phyloP scores from a whole-genome alignment of 2,888 invertebrate species.

The Lepidochrysops patricia region DNA sequence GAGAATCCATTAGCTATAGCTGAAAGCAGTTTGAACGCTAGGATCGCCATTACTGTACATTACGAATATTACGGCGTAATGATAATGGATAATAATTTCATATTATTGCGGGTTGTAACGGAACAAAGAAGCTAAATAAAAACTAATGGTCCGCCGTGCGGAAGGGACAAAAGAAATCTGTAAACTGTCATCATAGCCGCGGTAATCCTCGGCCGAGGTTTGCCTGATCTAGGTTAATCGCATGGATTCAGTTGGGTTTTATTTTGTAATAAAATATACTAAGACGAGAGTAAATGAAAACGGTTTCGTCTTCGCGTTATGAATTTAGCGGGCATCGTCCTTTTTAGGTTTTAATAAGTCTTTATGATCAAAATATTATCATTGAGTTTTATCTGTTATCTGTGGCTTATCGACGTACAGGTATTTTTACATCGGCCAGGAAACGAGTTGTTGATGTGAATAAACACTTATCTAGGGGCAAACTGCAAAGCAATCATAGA shows the following conservation, averaged over 20 bases:
- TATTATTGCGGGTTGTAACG: conserved; percentile 26
- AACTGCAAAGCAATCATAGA: too few relatives aligned
- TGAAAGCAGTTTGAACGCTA: conserved; percentile 18
- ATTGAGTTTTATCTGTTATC: neutral
- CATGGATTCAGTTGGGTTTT: conserved; percentile 20
- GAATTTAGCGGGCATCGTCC: neutral
- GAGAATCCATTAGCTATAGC: conserved; percentile 33
- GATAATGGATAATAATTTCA: conserved; percentile 32
- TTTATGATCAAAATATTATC: neutral
- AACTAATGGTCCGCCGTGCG: conserved; percentile 31
- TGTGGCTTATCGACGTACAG: too few relatives aligned
- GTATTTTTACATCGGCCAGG: too few relatives aligned
- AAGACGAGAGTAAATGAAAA: conserved; percentile 6
- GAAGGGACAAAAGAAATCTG: conserved; percentile 31
- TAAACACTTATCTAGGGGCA: neutral
- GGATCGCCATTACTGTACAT: conserved; percentile 3
- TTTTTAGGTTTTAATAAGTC: neutral
- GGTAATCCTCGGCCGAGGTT: conserved; percentile 26
- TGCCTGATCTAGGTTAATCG: conserved; percentile 30
- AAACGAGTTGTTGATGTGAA: too few relatives aligned
- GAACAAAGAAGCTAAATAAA: conserved; percentile 31
- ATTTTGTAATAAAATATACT: conserved; percentile 14
- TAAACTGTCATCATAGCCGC: conserved; percentile 30
- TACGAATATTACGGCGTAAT: conserved; percentile 24
- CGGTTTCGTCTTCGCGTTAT: conserved; percentile 5